A percentile compares a stretch with the other conserved stretches of the same genome.
Evolutionary conservation across 2,113 vertebrate genomes (phyloP).

Genomic region (Peromyscus maniculatus): DNA sequence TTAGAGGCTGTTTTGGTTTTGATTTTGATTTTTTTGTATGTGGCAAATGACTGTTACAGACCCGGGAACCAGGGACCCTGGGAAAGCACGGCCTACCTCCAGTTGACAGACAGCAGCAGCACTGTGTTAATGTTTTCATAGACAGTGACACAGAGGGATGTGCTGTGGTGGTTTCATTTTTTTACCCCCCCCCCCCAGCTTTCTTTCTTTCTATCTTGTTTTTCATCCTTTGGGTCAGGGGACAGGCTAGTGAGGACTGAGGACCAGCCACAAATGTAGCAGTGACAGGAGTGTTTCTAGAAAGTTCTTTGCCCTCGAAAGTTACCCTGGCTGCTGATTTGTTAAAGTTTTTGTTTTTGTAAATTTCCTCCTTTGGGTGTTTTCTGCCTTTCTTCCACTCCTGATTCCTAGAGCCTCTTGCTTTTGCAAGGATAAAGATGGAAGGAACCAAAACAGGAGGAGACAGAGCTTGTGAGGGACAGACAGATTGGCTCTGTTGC

Average conservation of each 20-base stretch:
- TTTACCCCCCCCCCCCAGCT: not conserved
- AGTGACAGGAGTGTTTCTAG: conserved; percentile 13
- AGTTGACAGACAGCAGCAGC: conserved; percentile 3
- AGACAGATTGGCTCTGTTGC: not conserved
- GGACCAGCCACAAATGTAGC: not conserved
- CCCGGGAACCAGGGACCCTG: not conserved
- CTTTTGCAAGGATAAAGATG: not conserved
- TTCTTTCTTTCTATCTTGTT: not conserved
- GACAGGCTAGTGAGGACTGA: not conserved
- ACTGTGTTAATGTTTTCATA: not conserved
- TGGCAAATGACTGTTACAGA: not conserved
- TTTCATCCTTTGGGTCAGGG: conserved; percentile 25
- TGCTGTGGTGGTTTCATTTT: not conserved
- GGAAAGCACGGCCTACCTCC: not conserved
- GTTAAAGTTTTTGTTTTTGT: not conserved
- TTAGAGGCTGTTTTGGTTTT: not conserved
- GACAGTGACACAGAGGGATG: not conserved
- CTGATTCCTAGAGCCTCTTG: conserved; percentile 27
- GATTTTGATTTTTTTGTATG: not conserved
- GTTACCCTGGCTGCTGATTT: not conserved
- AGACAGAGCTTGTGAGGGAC: not conserved
- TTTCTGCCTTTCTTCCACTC: conserved; percentile 3
- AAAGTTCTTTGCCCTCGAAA: conserved; percentile 46
- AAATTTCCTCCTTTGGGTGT: not conserved
- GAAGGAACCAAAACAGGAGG: not conserved